These are phyloP conservation scores for Empidonax traillii DNA, from an alignment of 2,113 vertebrate species.

Conservation along the genomic window DNA sequence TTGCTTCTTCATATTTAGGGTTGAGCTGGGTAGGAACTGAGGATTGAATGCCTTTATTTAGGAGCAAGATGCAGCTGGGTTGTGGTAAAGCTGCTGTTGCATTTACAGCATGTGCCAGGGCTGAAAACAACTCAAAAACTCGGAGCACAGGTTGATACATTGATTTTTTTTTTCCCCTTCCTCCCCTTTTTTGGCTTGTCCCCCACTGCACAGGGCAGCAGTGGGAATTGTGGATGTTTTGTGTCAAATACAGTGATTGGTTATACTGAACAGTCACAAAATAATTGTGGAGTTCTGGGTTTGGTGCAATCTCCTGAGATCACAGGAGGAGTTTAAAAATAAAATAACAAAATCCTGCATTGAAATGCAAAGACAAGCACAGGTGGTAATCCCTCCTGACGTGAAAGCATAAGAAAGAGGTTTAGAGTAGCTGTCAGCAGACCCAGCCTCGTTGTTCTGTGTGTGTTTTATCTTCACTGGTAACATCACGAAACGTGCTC, in stretches of 20 bases:
- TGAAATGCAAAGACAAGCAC: not conserved
- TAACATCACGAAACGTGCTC: not conserved
- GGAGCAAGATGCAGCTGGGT: not conserved
- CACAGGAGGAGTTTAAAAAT: not conserved
- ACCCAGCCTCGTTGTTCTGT: not conserved
- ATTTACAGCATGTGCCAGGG: not conserved
- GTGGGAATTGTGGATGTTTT: not conserved
- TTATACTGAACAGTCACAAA: not conserved
- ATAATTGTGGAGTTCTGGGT: not conserved
- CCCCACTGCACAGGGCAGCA: not conserved
- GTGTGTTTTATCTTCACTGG: not conserved
- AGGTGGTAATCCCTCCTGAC: not conserved
- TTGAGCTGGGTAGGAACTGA: not conserved
- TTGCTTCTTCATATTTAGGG: not conserved
- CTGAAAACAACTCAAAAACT: not conserved
- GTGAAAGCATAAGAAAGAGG: not conserved
- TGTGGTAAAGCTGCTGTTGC: not conserved
- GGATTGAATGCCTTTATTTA: not conserved
- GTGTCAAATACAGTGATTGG: not conserved
- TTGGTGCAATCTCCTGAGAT: not conserved
- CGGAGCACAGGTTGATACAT: not conserved
- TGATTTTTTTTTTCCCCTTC: too few species aligned
- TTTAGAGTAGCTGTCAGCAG: not conserved
- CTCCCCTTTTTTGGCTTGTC: not conserved
- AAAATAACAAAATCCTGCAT: not conserved